phyloP scores from a whole-genome alignment of 2,888 invertebrate genomes.

The Macrophya alboannulata region DNA sequence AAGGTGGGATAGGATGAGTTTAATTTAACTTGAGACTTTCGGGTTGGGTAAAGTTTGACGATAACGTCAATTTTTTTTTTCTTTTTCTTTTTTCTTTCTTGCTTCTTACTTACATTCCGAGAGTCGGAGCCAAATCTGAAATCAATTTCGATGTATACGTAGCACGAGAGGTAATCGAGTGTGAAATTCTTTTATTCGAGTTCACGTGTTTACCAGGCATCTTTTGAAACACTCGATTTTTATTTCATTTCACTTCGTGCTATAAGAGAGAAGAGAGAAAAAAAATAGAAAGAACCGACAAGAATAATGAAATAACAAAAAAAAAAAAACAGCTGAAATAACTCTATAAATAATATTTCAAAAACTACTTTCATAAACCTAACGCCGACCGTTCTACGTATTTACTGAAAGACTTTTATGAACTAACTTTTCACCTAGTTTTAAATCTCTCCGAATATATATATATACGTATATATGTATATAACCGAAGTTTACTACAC shows the following conservation, averaged over 20 bases:
- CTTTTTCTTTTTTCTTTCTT: neutral
- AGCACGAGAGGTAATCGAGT: constrained; percentile 22
- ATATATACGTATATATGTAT: no score
- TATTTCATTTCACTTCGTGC: neutral
- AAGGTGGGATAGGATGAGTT: neutral
- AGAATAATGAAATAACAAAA: neutral
- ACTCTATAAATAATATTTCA: neutral
- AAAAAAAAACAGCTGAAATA: neutral
- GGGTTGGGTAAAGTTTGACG: constrained; percentile 1
- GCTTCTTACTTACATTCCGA: neutral
- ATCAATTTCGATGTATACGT: constrained; percentile 27
- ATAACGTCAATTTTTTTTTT: neutral
- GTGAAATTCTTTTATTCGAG: constrained; percentile 44
- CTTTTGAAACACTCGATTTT: constrained; percentile 33
- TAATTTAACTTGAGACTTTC: constrained; percentile 10
- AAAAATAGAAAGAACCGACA: neutral
- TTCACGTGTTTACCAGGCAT: constrained; percentile 25
- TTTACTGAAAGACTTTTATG: constrained; percentile 20
- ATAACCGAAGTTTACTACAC: neutral
- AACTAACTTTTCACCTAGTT: constrained; percentile 19
- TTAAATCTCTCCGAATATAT: constrained; percentile 1
- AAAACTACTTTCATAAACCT: constrained; percentile 22
- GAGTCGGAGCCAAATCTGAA: constrained; percentile 31
- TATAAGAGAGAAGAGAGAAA: neutral
- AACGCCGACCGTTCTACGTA: neutral